Percentiles rank a stretch among this genome's conserved stretches.
Conservation (phyloP, 2,888 invertebrate species). For the Sialis fuliginosa region DNA sequence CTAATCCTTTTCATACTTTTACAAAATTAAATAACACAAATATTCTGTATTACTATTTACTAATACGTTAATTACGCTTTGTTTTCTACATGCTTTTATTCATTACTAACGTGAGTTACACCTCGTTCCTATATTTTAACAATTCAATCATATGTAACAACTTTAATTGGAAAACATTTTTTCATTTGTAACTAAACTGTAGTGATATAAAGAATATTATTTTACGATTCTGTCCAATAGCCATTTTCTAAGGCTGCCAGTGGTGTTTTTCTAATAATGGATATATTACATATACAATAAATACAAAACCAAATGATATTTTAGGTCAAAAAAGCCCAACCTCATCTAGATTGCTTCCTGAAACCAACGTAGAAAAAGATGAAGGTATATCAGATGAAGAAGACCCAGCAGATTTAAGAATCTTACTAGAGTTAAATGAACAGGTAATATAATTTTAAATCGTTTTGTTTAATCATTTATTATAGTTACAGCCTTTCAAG, state of each 20-base stretch:
- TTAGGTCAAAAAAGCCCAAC: constrained; percentile 52
- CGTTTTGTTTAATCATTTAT: not conserved
- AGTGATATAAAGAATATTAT: no score
- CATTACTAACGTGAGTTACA: no score
- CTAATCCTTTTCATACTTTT: constrained; percentile 7
- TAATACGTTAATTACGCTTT: not conserved
- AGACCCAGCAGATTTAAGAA: constrained; percentile 64
- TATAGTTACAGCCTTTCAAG: not conserved
- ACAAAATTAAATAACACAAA: not conserved
- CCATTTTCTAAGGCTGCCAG: no score
- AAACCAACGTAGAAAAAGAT: constrained; percentile 47
- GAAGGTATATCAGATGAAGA: constrained; percentile 62
- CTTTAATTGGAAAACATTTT: no score
- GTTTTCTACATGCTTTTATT: not conserved
- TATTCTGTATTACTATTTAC: constrained; percentile 6
- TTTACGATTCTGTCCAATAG: no score
- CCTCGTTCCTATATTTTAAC: no score
- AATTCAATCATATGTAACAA: no score
- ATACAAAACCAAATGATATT: constrained; percentile 2
- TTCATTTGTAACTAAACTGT: no score
- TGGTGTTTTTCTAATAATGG: no score
- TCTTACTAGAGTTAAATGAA: constrained; percentile 75
- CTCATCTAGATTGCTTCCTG: constrained; percentile 42
- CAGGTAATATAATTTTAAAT: constrained; percentile 30
- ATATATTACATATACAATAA: no score